Base-by-base conservation (phyloP, 2,797 vertebrate genomes). In the Tokudaia muenninki region DNA sequence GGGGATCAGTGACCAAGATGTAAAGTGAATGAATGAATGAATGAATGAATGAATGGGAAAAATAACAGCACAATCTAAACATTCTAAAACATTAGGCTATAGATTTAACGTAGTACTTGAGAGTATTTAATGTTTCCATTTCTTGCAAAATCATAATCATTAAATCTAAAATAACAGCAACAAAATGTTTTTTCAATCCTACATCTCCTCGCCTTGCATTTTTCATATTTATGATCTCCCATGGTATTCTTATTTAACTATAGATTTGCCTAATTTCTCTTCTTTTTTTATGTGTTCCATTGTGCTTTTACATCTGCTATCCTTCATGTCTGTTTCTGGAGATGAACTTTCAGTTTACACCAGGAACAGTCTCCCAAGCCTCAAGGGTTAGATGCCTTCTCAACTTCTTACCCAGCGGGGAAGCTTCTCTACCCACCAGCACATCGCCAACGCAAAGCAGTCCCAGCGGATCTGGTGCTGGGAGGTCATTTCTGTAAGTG, bases 401-500 rank as follows among this genome's bases (percentile, higher is more conserved):
- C 41, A 87, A 19, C 52, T 1, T 1, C 2, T 12, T 94, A 19
- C 81, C 61, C 37, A 26, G 29, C 22, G 11, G n/a, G 21, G 34
- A 4, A 86, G 50, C n/a, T n/a, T 87, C 55, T 96, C 55, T 37
- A 41, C 77, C 89, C 31, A 14, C 55, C 16, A 31, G 31, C 55
- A 50, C 47, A 14, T 29, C 57, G 31, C 70, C 72, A 95, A 80
- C 52, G 87, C n/a, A 83, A 74, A 95, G 75, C 3, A 10, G 31
- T 92, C 24, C 61, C 37, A 75, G 57, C 8, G 52, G 75, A 29
- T n/a, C 24, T 47, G 50, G 34, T 37, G 19, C 41, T 31, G 11
- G 44, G n/a, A 70, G 90, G 70, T 95, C 92, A 81, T n/a, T 77
- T 87, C 29, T 78, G n/a, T 90, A 50, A 92, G 17, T 78, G 77